Evolutionary conservation across 2,888 invertebrate species (phyloP), one percentile per base, ranked within the genome.

Genomic region (Tenthredo amoena): DNA sequence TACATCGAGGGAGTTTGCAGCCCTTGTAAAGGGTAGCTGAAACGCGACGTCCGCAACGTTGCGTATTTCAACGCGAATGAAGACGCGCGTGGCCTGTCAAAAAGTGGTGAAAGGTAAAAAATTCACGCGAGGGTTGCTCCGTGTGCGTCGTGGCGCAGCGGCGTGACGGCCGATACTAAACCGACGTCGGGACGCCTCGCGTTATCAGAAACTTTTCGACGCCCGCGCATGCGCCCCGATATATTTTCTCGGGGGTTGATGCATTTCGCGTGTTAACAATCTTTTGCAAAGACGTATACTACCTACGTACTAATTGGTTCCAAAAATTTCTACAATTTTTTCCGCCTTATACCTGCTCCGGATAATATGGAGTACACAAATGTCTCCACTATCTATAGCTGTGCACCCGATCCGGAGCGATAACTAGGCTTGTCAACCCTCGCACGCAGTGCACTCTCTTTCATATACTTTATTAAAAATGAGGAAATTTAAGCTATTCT

Each of bases 161-260:
- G 89, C 91, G 90, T 91, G 90, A 86, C 89, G 87, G 88, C 90
- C 91, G 89, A 89, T 88, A 91, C 91, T 91, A 90, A 89, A 89
- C 31, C 88, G 87, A 86, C 88, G 86, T 87, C 88, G 89, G 87
- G 89, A 86, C 89, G 87, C 88, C 87, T 89, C 89, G 84, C 89
- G 91, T 91, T 91, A 91, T 91, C 91, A 91, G 88, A 87, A 85
- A 89, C 88, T 90, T 91, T 88, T 40, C 87, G 88, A 87, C 88
- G 89, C 88, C 86, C 87, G 91, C 90, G 91, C 91, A 88, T 85
- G 85, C 87, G 87, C 87, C 86, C 21, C 15, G 26, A 40, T 40
- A 58, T 15, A 62, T 81, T 62, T 50, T 2, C 3, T 74, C 21
- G 43, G 81, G 62, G 21, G 81, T 37, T 83, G 81, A 62, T 68